Evolutionary conservation across 2,113 vertebrate genomes (phyloP), one percentile per base, ranked within the genome.

Genomic region (Tympanuchus pallidicinctus): DNA sequence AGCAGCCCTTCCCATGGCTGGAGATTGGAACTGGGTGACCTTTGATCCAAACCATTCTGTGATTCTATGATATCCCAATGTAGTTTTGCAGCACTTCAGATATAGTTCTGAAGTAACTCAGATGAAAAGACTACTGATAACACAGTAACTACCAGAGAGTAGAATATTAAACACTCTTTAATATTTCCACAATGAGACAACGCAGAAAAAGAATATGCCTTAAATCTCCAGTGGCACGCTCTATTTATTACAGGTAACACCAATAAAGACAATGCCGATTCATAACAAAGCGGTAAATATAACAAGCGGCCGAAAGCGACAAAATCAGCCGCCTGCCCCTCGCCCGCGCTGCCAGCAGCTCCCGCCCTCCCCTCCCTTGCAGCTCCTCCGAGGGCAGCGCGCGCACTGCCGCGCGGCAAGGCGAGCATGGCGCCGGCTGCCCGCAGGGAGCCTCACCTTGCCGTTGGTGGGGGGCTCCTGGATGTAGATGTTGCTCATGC

Each of bases 401-500:
- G 45, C 45, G 45, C 19, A 25, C 2, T 12, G 50, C 50, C 24
- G 50, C 28, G 28, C 28, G 15, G 54, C 28, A 18, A 28, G 6
- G 13, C 15, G 54, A 10, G 15, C 54, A 30, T 15, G 9, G 42
- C 36, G 57, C 48, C 45, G 14, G 28, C 12, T 21, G 25, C 6
- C 5, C 12, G 64, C 5, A 6, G 13, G 6, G 3, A 20, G 27
- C 30, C 98, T 97, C 94, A 99, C 99, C 98, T 99, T 99, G 82
- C 99, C 99, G 93, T 98, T 99, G 4, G 99, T 98, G 48, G 99
- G 99, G 3, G 99, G 99, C 93, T 99, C 99, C 91, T 99, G 99
- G 70, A 99, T 99, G 96, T 99, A 99, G 93, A 99, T 99, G 88
- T 99, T 99, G 67, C 99, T 99, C 99, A 99, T 99, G 79, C 17